These are phyloP conservation scores for Peromyscus melanophrys DNA, from an alignment of 2,797 vertebrate species.

Conservation along the genomic window DNA sequence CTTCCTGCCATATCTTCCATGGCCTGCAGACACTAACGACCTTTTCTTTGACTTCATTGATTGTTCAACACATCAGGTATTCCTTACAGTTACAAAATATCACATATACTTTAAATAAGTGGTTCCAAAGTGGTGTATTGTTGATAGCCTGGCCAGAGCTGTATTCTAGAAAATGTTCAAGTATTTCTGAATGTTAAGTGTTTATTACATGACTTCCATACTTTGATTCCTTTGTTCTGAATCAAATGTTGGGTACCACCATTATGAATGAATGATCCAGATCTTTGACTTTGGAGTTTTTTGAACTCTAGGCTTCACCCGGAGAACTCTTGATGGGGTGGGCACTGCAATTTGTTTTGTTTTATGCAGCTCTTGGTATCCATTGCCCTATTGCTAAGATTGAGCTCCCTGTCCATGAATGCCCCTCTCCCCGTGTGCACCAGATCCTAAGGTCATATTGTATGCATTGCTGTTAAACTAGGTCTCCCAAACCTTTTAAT, in stretches of 20 bases:
- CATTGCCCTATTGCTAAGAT: neutral
- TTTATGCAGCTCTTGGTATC: neutral
- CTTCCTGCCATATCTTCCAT: neutral
- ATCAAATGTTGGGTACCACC: neutral
- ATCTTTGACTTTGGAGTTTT: slow-evolving; percentile 60
- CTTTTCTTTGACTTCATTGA: slow-evolving; percentile 50
- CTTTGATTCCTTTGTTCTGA: slow-evolving; percentile 19
- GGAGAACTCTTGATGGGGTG: neutral
- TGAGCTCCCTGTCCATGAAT: neutral
- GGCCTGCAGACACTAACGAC: neutral
- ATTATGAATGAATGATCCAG: neutral
- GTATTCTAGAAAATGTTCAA: slow-evolving; percentile 12
- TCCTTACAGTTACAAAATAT: slow-evolving; percentile 7
- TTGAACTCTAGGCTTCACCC: slow-evolving; percentile 50
- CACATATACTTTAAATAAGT: neutral
- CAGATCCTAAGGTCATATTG: neutral
- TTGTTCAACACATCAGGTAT: neutral
- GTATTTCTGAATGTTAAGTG: neutral
- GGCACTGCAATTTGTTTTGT: neutral
- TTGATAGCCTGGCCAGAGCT: neutral
- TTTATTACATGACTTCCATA: slow-evolving; percentile 29
- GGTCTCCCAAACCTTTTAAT: slow-evolving; percentile 6
- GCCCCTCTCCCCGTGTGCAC: neutral
- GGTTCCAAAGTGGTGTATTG: neutral
- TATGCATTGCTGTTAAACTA: neutral